phyloP scores from a whole-genome alignment of 2,113 vertebrate genomes.

The Malaclemys terrapin region DNA sequence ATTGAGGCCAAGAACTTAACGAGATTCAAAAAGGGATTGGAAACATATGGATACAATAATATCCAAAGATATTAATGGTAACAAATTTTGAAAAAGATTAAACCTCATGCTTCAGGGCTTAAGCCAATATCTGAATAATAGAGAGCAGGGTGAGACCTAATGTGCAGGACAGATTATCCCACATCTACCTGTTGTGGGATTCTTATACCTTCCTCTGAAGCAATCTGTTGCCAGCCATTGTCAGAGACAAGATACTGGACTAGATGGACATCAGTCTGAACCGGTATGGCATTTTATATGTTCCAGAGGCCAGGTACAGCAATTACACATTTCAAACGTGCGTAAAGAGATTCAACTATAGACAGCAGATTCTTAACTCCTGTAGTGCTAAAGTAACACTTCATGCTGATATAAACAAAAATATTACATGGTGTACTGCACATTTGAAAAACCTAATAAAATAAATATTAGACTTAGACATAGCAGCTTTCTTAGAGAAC shows the following conservation, averaged over 20 bases:
- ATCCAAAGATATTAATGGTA: too few species aligned
- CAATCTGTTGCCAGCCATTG: neutral
- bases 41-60: neutral
- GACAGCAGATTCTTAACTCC: neutral
- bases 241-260: neutral
- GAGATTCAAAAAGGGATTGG: neutral
- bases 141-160: neutral
- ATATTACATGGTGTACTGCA: neutral
- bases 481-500: neutral
- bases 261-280: neutral
- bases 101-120: neutral
- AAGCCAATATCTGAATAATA: neutral
- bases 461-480: neutral
- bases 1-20: neutral
- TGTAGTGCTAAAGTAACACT: neutral
- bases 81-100: too few species aligned
- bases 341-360: neutral
- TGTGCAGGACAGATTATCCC: neutral
- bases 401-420: neutral
- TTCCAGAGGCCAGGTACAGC: too few species aligned
- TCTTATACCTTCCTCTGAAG: neutral
- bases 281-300: neutral
- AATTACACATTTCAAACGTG: neutral
- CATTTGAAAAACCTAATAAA: neutral
- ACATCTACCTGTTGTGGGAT: neutral